Evolutionary conservation across 2,888 invertebrate genomes (phyloP).

Genomic region (Acanthococcus lagerstroemiae): DNA sequence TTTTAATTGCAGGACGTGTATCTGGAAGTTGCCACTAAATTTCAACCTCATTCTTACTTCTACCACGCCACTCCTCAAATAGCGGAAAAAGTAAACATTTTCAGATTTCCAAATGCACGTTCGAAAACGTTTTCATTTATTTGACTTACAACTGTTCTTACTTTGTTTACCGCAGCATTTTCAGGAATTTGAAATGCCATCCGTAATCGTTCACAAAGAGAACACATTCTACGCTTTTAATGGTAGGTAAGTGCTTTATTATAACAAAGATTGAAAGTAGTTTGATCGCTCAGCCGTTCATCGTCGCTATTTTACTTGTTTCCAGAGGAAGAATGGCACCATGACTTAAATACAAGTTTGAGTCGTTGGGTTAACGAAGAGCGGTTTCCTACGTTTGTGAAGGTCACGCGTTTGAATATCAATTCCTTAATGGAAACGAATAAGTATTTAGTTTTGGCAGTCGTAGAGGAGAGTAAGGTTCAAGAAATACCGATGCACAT

Average conservation of each 20-base stretch:
- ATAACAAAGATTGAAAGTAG: neutral
- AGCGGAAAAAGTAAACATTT: slow-evolving; percentile 46
- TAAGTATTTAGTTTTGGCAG: slow-evolving; percentile 77
- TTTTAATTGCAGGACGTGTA: slow-evolving; percentile 45
- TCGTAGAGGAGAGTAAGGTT: slow-evolving; percentile 77
- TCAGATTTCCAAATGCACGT: slow-evolving; percentile 34
- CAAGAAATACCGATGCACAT: slow-evolving; percentile 70
- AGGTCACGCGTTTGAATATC: slow-evolving; percentile 45
- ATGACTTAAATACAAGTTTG: slow-evolving; percentile 56
- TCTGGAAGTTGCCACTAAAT: slow-evolving; percentile 51
- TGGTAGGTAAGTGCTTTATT: slow-evolving; percentile 3
- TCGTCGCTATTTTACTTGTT: neutral
- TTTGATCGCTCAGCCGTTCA: neutral
- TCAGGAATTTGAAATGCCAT: slow-evolving; percentile 22
- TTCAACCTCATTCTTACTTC: slow-evolving; percentile 80
- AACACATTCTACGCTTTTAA: slow-evolving; percentile 19
- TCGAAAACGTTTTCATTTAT: slow-evolving; percentile 34
- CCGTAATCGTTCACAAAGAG: slow-evolving; percentile 33
- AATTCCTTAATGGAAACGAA: slow-evolving; percentile 72
- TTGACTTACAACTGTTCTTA: slow-evolving; percentile 41
- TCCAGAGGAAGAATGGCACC: slow-evolving; percentile 32
- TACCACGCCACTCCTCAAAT: slow-evolving; percentile 63
- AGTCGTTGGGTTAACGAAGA: slow-evolving; percentile 83
- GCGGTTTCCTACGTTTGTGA: slow-evolving; percentile 78
- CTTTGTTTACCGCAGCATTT: slow-evolving; percentile 33